Percentiles rank a stretch among this genome's conserved stretches.
Conservation (phyloP, 2,113 vertebrate species). For the Pygoscelis antarcticus region DNA sequence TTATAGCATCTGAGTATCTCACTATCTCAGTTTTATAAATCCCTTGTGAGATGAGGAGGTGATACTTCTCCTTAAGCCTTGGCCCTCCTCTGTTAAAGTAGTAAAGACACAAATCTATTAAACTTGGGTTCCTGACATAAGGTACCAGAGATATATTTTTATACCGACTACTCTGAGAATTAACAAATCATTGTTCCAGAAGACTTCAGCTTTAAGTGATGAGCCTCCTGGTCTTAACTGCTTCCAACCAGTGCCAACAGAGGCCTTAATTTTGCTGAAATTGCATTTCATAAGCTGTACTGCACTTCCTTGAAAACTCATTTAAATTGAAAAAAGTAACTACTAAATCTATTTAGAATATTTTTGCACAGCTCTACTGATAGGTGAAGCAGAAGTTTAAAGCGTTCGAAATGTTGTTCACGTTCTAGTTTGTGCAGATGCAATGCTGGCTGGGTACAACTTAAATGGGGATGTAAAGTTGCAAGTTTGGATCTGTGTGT, state of each 20-base stretch:
- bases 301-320: not conserved
- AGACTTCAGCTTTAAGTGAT: not conserved
- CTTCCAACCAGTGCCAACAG: not conserved
- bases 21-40: not conserved
- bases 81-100: not conserved
- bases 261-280: not conserved
- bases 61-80: not conserved
- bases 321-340: not conserved
- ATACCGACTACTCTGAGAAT: not conserved
- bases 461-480: not conserved
- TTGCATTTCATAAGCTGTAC: not conserved
- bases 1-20: not conserved
- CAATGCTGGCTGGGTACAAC: not conserved
- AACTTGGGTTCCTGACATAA: not conserved
- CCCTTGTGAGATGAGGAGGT: not conserved
- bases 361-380: not conserved
- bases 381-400: not conserved
- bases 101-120: not conserved
- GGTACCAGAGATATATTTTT: not conserved
- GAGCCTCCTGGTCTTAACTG: not conserved
- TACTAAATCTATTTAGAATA: not conserved
- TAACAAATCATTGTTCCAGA: not conserved
- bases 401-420: not conserved
- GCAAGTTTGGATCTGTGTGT: not conserved
- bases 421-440: not conserved